Evolutionary conservation across 2,888 invertebrate species (phyloP).

Genomic region (Microchrysa polita): DNA sequence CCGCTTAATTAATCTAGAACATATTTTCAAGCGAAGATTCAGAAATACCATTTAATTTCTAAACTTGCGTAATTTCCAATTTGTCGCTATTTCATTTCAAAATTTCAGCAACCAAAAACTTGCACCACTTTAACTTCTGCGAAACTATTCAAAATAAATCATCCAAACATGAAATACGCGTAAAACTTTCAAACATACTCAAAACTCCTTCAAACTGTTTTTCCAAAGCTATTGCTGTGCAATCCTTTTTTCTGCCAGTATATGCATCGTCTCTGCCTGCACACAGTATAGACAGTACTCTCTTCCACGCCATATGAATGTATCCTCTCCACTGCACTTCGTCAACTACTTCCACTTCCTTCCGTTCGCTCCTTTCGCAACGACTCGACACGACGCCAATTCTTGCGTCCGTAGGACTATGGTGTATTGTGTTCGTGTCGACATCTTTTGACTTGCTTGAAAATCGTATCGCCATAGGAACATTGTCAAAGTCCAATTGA

Average conservation of each 20-base stretch:
- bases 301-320: too few relatives aligned
- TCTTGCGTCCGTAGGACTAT: neutral
- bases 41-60: too few relatives aligned
- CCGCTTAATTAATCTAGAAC: too few relatives aligned
- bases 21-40: too few relatives aligned
- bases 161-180: slow-evolving; percentile 34
- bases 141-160: slow-evolving; percentile 36
- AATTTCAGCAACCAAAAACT: neutral
- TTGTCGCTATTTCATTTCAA: too few relatives aligned
- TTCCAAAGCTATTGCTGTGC: slow-evolving; percentile 5
- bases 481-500: slow-evolving; percentile 43
- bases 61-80: too few relatives aligned
- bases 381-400: neutral
- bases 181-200: slow-evolving; percentile 30
- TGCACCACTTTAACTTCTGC: neutral
- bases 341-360: slow-evolving; percentile 9
- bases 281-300: too few relatives aligned
- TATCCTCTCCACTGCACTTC: neutral
- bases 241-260: neutral
- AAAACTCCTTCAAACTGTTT: slow-evolving; percentile 32
- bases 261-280: too few relatives aligned
- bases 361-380: neutral
- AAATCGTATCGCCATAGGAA: slow-evolving; percentile 39
- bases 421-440: slow-evolving; percentile 1
- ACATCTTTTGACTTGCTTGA: neutral